These are phyloP conservation scores for Erythrolamprus reginae DNA, from an alignment of 2,113 vertebrate species.

Conservation along the genomic window DNA sequence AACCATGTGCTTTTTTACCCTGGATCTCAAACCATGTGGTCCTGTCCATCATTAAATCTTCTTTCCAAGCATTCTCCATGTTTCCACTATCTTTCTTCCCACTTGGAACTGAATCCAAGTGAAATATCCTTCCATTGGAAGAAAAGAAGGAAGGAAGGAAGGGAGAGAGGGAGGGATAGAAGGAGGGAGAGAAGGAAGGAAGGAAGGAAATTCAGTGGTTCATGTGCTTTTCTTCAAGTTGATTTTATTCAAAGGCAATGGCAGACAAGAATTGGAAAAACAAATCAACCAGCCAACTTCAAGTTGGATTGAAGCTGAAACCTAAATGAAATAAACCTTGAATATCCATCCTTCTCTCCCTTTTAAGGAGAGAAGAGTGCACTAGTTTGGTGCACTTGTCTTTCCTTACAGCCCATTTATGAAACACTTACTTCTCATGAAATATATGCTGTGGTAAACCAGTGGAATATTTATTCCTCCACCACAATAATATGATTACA, in stretches of 20 bases:
- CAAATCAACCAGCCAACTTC: background rate
- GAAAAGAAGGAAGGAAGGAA: too few species aligned
- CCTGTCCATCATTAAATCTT: too few species aligned
- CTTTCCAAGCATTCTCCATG: too few species aligned
- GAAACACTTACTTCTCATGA: background rate
- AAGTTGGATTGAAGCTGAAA: background rate
- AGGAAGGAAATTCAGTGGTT: background rate
- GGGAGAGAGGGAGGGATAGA: background rate
- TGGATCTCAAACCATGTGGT: too few species aligned
- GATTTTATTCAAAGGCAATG: background rate
- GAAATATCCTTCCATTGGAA: too few species aligned
- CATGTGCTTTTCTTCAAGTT: background rate
- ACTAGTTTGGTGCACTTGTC: background rate
- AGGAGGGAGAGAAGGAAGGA: background rate
- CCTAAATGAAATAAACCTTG: background rate
- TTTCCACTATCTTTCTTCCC: too few species aligned
- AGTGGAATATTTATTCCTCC: too few species aligned
- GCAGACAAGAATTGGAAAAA: background rate
- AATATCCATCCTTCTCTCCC: background rate
- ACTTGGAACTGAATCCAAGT: too few species aligned
- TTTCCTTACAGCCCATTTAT: background rate
- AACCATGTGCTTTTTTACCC: too few species aligned
- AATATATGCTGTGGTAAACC: background rate
- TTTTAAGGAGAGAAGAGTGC: background rate
- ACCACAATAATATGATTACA: background rate